Base-by-base conservation (phyloP, 2,113 vertebrate species). In the Anolis sagrei region DNA sequence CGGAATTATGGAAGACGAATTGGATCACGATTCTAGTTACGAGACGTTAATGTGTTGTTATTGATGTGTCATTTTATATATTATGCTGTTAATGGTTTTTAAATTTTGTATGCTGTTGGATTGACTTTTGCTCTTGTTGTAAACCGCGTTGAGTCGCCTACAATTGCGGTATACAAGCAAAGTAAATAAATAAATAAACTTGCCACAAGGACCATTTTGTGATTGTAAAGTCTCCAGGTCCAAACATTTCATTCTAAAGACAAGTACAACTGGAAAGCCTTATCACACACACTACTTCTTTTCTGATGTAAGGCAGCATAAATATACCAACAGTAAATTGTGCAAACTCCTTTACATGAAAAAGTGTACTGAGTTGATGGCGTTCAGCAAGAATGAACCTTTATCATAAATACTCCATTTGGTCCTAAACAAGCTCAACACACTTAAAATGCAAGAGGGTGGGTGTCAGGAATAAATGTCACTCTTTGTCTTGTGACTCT, bases 221-320 rank as follows among this genome's bases (percentile, higher is more conserved):
- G 86, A 92, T 54, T 84, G 48, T 82, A 81, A 89, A 11, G 69
- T 88, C 78, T 77, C 25, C 61, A 48, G 75, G 78, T 87, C 44
- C 39, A 74, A 89, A 39, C 76, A 87, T 80, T 86, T 90, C 72
- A 80, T 84, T 29, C 19, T 32, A 3, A 69, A 51, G 61, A 58
- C 75, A 58, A 84, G 77, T 74, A 86, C 48, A 36, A 2, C 68
- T 90, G 64, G 73, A 73, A 87, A 73, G 4, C 25, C 32, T 61
- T 39, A 70, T 48, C 23, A 76, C 32, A 73, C 80, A 76, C 49
- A 79, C 39, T 21, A 79, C 9, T 2, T 14, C 4, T 84, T 27
- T 78, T 85, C 75, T 62, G 70, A 27, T 9, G 1, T 13, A 25
- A 29, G 68, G 4, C n/a, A 82, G 5, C 82, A 84, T 72, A 62